Evolutionary conservation across 2,888 invertebrate genomes (phyloP).

Genomic region (Lycaena phlaeas): DNA sequence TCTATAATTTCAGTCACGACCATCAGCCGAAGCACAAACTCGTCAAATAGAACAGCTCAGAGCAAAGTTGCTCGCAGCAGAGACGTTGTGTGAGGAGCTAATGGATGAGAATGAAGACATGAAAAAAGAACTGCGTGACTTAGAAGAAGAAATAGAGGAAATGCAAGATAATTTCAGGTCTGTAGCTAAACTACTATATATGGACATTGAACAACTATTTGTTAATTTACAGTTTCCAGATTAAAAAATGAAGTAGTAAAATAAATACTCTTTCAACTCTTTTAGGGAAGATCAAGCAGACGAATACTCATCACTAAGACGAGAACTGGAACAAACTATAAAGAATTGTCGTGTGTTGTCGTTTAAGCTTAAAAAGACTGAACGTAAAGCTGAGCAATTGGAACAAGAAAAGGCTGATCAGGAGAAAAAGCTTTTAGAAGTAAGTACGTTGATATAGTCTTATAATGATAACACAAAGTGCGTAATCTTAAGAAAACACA

Average conservation of each 20-base stretch:
- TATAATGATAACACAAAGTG: too few relatives aligned
- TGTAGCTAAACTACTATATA: not conserved
- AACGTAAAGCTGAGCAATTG: constrained; percentile 88
- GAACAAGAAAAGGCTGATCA: constrained; percentile 87
- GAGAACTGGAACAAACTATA: constrained; percentile 95
- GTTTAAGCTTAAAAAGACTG: constrained; percentile 97
- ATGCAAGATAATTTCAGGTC: constrained; percentile 96
- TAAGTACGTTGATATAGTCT: constrained; percentile 34
- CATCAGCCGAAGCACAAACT: constrained; percentile 71
- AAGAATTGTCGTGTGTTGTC: constrained; percentile 98
- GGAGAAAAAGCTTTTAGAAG: constrained; percentile 77
- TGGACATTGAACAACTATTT: not conserved
- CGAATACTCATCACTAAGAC: constrained; percentile 93
- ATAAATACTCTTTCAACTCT: constrained; percentile 9
- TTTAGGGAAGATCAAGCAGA: constrained; percentile 95
- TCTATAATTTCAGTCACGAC: constrained; percentile 44
- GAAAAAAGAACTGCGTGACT: constrained; percentile 91
- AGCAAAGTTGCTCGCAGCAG: constrained; percentile 90
- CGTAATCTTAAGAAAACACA: too few relatives aligned
- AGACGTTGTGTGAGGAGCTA: constrained; percentile 91
- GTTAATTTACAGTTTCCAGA: too few relatives aligned
- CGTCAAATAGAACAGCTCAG: constrained; percentile 80
- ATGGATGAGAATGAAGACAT: constrained; percentile 97
- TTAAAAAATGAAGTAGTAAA: too few relatives aligned
- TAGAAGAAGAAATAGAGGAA: constrained; percentile 98